These are phyloP conservation scores for Heterochromis multidens DNA, from an alignment of 2,113 vertebrate genomes.

Conservation along the genomic window DNA sequence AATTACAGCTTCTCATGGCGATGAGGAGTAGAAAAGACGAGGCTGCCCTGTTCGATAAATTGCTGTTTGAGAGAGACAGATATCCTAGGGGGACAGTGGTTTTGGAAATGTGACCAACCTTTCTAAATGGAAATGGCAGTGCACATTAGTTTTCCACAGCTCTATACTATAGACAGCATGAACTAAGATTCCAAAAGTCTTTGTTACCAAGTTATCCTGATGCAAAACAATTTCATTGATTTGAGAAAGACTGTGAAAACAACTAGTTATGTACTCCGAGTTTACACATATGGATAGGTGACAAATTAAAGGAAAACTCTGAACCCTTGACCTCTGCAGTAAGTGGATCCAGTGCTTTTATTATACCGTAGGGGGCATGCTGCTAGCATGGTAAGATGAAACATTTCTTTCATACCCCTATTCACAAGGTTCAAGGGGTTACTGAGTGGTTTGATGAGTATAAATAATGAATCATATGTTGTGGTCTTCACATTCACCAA, in stretches of 20 bases:
- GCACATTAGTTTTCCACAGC: conserved; percentile 16
- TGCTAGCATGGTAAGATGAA: neutral
- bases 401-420: neutral
- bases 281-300: neutral
- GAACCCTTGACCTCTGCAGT: neutral
- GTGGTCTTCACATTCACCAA: neutral
- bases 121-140: conserved; percentile 58
- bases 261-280: neutral
- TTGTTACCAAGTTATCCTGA: conserved; percentile 2
- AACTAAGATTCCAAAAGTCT: conserved; percentile 1
- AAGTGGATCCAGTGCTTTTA: neutral
- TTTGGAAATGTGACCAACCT: conserved; percentile 58
- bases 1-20: conserved; percentile 66
- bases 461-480: neutral
- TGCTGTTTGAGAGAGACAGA: conserved; percentile 62
- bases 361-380: neutral
- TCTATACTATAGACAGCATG: neutral
- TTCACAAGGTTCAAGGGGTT: neutral
- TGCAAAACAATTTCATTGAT: neutral
- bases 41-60: conserved; percentile 61
- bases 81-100: conserved; percentile 39
- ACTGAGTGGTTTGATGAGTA: neutral
- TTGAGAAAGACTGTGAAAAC: neutral
- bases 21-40: conserved; percentile 53
- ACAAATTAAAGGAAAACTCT: neutral